phyloP scores from a whole-genome alignment of 2,888 invertebrate genomes.

The Idaea dimidiata region DNA sequence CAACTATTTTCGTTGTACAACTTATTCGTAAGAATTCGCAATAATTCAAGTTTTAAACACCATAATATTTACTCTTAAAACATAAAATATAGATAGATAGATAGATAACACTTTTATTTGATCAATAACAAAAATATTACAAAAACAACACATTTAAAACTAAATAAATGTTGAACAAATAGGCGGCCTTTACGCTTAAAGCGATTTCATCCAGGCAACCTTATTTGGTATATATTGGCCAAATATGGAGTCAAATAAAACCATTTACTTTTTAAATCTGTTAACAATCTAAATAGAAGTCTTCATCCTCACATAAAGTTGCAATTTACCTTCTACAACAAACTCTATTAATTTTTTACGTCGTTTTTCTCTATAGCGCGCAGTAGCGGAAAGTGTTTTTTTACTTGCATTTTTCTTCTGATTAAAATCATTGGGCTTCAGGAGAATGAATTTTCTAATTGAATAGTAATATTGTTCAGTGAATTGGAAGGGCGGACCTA shows the following conservation, averaged over 20 bases:
- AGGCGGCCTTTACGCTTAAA: too few species aligned
- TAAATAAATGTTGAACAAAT: too few species aligned
- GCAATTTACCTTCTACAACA: background rate
- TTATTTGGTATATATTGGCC: too few species aligned
- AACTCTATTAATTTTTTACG: background rate
- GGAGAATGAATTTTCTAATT: background rate
- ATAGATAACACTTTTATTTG: too few species aligned
- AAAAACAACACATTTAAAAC: too few species aligned
- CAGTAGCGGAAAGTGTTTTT: background rate
- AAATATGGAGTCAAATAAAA: too few species aligned
- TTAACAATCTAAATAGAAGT: background rate
- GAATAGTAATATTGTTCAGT: background rate
- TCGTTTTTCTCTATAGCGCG: background rate
- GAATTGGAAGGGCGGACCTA: background rate
- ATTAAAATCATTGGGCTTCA: background rate
- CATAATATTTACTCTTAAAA: background rate
- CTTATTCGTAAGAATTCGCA: too few species aligned
- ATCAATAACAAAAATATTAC: too few species aligned
- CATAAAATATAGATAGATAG: too few species aligned
- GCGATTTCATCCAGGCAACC: too few species aligned
- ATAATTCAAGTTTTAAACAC: background rate
- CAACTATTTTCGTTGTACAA: too few species aligned
- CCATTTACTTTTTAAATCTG: background rate
- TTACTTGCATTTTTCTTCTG: background rate
- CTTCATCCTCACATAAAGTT: background rate